A percentile compares a stretch with the other conserved stretches of the same genome.
phyloP scores from a whole-genome alignment of 2,888 invertebrate genomes.

The Cryptus viduatorius region DNA sequence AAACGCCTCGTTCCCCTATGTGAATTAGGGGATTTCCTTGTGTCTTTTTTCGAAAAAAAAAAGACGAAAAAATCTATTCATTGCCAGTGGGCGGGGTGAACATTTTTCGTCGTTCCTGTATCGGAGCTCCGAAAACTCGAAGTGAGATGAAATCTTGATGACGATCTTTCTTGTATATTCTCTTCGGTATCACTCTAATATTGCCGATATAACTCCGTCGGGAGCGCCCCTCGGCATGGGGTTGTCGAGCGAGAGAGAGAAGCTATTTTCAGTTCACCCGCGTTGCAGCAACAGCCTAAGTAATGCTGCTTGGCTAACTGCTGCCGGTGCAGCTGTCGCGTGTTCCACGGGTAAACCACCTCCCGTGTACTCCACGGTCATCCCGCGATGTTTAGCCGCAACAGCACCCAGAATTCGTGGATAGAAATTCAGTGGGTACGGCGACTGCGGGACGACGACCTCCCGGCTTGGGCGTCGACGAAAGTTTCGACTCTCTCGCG shows the following conservation, averaged over 20 bases:
- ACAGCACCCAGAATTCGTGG: constrained; percentile 69
- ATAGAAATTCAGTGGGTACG: constrained; percentile 62
- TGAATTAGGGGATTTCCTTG: constrained; percentile 72
- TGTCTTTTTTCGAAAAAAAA: constrained; percentile 26
- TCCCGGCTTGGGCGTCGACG: constrained; percentile 63
- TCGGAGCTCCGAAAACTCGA: constrained; percentile 3
- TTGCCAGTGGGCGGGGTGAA: constrained; percentile 51
- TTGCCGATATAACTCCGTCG: constrained; percentile 31
- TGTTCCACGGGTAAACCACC: constrained; percentile 80
- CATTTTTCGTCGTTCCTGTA: constrained; percentile 66
- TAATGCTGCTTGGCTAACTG: constrained; percentile 75
- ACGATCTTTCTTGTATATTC: constrained; percentile 16
- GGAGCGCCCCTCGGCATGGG: constrained; percentile 80
- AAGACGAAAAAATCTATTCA: constrained; percentile 17
- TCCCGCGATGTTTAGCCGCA: constrained; percentile 66
- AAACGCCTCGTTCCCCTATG: constrained; percentile 76
- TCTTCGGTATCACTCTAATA: not conserved
- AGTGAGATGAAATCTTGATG: constrained; percentile 49
- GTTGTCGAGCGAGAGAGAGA: constrained; percentile 74
- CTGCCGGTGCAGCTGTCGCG: constrained; percentile 80
- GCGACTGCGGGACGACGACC: constrained; percentile 72
- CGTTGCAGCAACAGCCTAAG: constrained; percentile 58
- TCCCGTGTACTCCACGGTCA: constrained; percentile 81
- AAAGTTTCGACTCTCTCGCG: constrained; percentile 1
- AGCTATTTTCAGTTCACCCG: constrained; percentile 69